These are phyloP conservation scores for Bursaphelenchus okinawaensis DNA, from an alignment of 2,888 invertebrate species.

Conservation along the genomic window DNA sequence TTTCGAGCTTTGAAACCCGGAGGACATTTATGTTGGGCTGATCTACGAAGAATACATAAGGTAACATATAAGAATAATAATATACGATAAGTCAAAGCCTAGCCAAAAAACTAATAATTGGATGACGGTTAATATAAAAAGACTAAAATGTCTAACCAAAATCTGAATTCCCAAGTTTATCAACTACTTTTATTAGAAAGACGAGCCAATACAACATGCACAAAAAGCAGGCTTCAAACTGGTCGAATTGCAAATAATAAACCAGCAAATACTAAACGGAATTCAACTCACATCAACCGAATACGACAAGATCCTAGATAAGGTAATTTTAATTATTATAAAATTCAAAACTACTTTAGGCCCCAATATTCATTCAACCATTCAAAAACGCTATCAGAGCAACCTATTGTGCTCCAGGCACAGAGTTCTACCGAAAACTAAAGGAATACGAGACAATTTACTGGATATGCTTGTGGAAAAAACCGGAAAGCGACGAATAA, in stretches of 20 bases:
- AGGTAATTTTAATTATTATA: constrained; percentile 14
- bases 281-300: constrained; percentile 30
- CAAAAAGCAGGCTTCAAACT: constrained; percentile 25
- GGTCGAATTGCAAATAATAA: constrained; percentile 30
- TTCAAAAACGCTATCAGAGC: constrained; percentile 34
- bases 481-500: too few relatives aligned
- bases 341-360: constrained; percentile 21
- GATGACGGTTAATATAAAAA: too few relatives aligned
- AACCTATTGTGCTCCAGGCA: constrained; percentile 51
- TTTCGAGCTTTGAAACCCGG: constrained; percentile 32
- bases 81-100: too few relatives aligned
- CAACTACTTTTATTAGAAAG: neutral
- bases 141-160: too few relatives aligned
- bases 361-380: constrained; percentile 36
- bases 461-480: constrained; percentile 25
- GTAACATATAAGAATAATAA: too few relatives aligned
- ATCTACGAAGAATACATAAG: constrained; percentile 34
- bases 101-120: too few relatives aligned
- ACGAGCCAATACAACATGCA: neutral
- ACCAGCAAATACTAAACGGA: constrained; percentile 34
- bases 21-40: constrained; percentile 41
- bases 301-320: constrained; percentile 38
- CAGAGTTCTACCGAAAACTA: constrained; percentile 32
- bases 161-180: too few relatives aligned
- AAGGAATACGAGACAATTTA: constrained; percentile 17